Base-by-base conservation (phyloP, 1,140 invertebrate genomes). In the Apolygus lucorum region DNA sequence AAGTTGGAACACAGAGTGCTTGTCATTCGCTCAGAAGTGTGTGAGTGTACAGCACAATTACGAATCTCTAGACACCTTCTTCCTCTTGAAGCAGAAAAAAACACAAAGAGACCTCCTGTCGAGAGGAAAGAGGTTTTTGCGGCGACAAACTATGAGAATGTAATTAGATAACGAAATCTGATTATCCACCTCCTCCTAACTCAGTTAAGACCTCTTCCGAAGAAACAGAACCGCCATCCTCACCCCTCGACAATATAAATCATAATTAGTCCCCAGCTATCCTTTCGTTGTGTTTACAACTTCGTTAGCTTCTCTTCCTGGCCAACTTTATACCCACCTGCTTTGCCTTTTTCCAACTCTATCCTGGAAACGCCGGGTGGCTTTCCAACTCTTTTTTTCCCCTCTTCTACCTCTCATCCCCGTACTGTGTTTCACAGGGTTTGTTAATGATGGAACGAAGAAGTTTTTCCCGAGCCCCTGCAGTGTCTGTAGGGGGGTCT, bases 131-230 rank as follows among this genome's bases (percentile, higher is more conserved):
- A 17, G 34, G 34, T 42, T 42, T 59, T 22, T 59, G 54, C 54
- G 54, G 22, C 13, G 4, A 24, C 22, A 21, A 59, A 59, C 8
- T 14, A 59, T 59, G 54, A 59, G 54, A 59, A 22, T 59, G 54
- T 59, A 59, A 59, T 59, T 59, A 59, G 54, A 59, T 59, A 59
- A 59, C 54, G 22, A 22, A 59, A 59, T 59, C 54, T 59, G 54
- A 59, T 59, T 59, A 59, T 59, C 54, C 22, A 11, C 54, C n/a
- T n/a, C 34, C 34, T 59, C 2, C 54, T 59, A 59, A 59, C 11
- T 24, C 8, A 59, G 54, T 59, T 59, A 59, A 59, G 54, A 59
- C 54, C 54, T 59, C 4, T 17, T 4, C 11, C 54, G 54, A 59
- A 4, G 54, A 21, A 59, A 59, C 11, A 22, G 54, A 4, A 4